phyloP scores from a whole-genome alignment of 2,888 invertebrate species.

The Drosophila picticornis region DNA sequence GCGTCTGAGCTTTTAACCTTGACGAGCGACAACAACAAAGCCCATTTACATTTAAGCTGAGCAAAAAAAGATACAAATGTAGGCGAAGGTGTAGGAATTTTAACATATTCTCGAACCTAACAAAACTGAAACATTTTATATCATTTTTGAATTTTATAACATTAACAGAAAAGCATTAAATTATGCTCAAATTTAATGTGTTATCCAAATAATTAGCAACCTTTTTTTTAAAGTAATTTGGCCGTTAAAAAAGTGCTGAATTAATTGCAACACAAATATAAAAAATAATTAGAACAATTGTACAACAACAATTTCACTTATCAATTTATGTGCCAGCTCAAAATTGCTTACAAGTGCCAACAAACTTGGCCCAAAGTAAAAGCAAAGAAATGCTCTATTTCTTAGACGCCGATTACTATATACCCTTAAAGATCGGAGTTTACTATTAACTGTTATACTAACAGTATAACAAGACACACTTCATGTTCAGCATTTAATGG shows the following conservation, averaged over 20 bases:
- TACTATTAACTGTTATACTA: neutral
- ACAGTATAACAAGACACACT: neutral
- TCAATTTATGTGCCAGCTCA: constrained; percentile 42
- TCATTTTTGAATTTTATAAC: neutral
- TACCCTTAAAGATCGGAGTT: neutral
- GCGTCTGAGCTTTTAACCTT: constrained; percentile 44
- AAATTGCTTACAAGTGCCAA: constrained; percentile 76
- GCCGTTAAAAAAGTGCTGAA: constrained; percentile 27
- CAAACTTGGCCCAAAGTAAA: constrained; percentile 64
- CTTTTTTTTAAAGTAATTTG: neutral
- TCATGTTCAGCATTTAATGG: neutral
- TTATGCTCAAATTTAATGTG: neutral
- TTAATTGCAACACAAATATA: neutral
- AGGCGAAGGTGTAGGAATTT: constrained; percentile 33
- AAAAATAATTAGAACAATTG: constrained; percentile 40
- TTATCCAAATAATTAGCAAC: no score
- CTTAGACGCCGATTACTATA: neutral
- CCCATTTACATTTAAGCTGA: constrained; percentile 49
- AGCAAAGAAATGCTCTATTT: constrained; percentile 1
- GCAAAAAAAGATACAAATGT: constrained; percentile 16
- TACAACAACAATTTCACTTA: constrained; percentile 35
- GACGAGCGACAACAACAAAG: constrained; percentile 24
- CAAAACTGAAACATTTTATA: neutral
- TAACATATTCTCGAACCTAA: constrained; percentile 22
- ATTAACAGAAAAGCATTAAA: neutral